A percentile compares a stretch with the other conserved stretches of the same genome.
Evolutionary conservation across 2,797 vertebrate genomes (phyloP).

Genomic region (Schizothorax lantsangensis): DNA sequence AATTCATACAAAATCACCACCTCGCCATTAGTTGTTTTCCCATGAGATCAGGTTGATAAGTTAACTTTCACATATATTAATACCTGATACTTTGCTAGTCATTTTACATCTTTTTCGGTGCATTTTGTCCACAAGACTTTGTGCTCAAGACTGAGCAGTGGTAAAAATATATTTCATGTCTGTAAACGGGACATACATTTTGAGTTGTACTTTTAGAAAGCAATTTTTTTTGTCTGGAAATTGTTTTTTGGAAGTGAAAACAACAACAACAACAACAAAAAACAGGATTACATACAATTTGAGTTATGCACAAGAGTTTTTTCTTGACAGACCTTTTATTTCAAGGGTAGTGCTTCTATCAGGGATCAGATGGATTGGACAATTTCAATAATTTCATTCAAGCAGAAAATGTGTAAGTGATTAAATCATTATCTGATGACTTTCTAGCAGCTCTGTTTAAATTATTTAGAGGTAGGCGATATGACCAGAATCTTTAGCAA

Average conservation of each 20-base stretch:
- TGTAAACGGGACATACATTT: background rate
- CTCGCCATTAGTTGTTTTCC: background rate
- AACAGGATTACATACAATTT: too few species aligned
- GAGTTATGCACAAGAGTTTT: too few species aligned
- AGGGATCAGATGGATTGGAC: background rate
- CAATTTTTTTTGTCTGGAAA: too few species aligned
- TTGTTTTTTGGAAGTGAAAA: too few species aligned
- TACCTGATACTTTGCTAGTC: background rate
- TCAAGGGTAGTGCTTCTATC: background rate
- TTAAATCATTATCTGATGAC: background rate
- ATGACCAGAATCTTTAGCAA: background rate
- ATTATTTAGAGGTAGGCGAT: background rate
- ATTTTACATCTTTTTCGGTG: background rate
- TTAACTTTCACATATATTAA: background rate
- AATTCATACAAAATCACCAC: background rate
- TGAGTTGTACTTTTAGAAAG: background rate
- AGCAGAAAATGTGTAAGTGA: background rate
- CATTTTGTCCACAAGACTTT: background rate
- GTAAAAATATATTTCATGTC: background rate
- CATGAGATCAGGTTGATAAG: background rate
- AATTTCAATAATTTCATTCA: background rate
- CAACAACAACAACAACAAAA: too few species aligned
- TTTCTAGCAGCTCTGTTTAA: background rate
- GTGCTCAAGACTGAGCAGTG: background rate
- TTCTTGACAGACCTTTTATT: too few species aligned